Percentiles rank a stretch among this genome's conserved stretches.
Conservation (phyloP, 2,797 vertebrate genomes). For the Xenopus petersii region DNA sequence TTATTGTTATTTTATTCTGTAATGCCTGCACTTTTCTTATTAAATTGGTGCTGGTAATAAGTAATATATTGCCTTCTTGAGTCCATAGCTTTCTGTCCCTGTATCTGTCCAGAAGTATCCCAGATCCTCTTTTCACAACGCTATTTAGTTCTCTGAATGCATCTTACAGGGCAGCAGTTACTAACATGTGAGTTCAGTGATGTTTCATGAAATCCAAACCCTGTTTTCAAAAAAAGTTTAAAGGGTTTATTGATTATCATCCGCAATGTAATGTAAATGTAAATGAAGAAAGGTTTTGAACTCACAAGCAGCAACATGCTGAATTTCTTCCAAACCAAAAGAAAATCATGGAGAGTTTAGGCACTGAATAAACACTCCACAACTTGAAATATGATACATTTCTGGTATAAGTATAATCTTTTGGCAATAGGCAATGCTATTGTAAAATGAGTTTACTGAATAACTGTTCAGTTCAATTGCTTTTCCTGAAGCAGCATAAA, state of each 20-base stretch:
- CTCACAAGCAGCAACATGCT: constrained; percentile 39
- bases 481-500: too few relatives aligned
- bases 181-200: constrained; percentile 57
- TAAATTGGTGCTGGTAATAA: not conserved
- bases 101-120: constrained; percentile 47
- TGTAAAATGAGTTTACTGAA: too few relatives aligned
- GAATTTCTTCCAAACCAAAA: not conserved
- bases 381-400: too few relatives aligned
- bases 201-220: constrained; percentile 58
- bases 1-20: too few relatives aligned
- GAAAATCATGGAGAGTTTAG: too few relatives aligned
- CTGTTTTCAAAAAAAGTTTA: constrained; percentile 33
- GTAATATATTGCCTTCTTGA: constrained; percentile 63
- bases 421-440: too few relatives aligned
- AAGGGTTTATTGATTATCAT: too few relatives aligned
- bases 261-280: constrained; percentile 21
- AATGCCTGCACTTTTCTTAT: too few relatives aligned
- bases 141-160: constrained; percentile 56
- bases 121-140: constrained; percentile 58
- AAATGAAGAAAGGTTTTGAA: constrained; percentile 53
- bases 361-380: too few relatives aligned
- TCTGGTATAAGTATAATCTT: too few relatives aligned
- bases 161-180: constrained; percentile 52
- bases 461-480: too few relatives aligned
- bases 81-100: constrained; percentile 59